These are phyloP conservation scores for Chloroclysta siterata DNA, from an alignment of 2,888 invertebrate species.

Conservation along the genomic window DNA sequence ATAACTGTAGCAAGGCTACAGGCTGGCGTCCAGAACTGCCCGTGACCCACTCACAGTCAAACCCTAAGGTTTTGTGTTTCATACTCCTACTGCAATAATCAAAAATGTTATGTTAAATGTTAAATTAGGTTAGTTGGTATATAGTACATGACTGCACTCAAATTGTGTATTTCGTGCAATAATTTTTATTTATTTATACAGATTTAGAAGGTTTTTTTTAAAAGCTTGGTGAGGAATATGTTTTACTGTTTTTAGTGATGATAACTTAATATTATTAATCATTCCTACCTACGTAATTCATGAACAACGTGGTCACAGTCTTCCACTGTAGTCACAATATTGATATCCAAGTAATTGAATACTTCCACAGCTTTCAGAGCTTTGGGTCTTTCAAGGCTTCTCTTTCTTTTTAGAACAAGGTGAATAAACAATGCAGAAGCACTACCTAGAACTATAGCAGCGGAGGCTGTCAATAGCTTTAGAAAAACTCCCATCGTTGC, in stretches of 20 bases:
- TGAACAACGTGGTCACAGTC: slow-evolving; percentile 55
- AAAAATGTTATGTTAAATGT: not conserved
- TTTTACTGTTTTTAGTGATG: no score
- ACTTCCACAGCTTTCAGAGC: slow-evolving; percentile 51
- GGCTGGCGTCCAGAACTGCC: slow-evolving; percentile 84
- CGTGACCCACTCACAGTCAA: slow-evolving; percentile 93
- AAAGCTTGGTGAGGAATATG: no score
- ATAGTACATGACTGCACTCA: no score
- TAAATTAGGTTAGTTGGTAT: no score
- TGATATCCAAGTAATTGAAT: slow-evolving; percentile 62
- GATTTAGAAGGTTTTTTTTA: no score
- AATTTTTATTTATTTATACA: no score
- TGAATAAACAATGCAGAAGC: slow-evolving; percentile 11
- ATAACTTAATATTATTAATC: not conserved
- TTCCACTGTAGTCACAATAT: slow-evolving; percentile 56
- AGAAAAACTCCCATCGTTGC: slow-evolving; percentile 17
- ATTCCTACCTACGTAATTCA: slow-evolving; percentile 60
- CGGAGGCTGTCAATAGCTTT: slow-evolving; percentile 18
- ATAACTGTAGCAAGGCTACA: slow-evolving; percentile 89
- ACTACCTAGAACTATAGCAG: slow-evolving; percentile 17
- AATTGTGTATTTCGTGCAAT: no score
- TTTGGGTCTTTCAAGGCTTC: slow-evolving; percentile 37
- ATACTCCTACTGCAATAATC: slow-evolving; percentile 58
- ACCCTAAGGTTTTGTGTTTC: slow-evolving; percentile 86
- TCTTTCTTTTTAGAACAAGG: slow-evolving; percentile 8